Base-by-base conservation (phyloP, 2,797 vertebrate species). In the Falco concolor region DNA sequence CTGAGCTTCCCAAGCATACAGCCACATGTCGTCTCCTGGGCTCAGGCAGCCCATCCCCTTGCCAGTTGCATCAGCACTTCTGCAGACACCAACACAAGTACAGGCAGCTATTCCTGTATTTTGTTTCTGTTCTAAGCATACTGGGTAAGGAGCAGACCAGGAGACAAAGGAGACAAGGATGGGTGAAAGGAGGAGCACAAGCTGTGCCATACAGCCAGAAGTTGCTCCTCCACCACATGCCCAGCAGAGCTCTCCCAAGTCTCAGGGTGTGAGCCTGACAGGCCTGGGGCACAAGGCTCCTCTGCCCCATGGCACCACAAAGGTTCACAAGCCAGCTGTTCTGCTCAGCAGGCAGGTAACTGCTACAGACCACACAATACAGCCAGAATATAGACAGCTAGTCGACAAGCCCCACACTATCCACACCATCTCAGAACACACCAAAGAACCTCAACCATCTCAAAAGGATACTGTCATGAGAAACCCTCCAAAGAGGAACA, bases 401-500 rank as follows among this genome's bases (percentile, higher is more conserved):
- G 42, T 49, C 72, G 50, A 47, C 18, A 49, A 78, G 28, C 49
- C 68, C 75, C 42, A 13, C 5, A 0, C 34, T 22, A 20, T 3
- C 19, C 49, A 47, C 32, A 75, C 40, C 25, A 12, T 8, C 30
- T 76, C 73, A 70, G 56, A 44, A 59, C 17, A 49, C 28, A 45
- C 8, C 32, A 17, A 7, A 12, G 32, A 61, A 32, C 25, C n/a
- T 30, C 24, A 34, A 4, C 9, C 53, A 57, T 6, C 72, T 81
- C 70, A 17, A 73, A 98, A 99, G 98, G 98, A 99, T 99, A 99
- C 98, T 34, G 97, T 98, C 98, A 99, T 98, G 63, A 98, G 97
- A 82, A 98, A 83, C 16, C 98, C 98, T 67, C 99, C 99, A 0
- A 99, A 99, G 95, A 99, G 98, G 95, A 99, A 98, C 98, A 99